A percentile compares a stretch with the other conserved stretches of the same genome.
Evolutionary conservation across 2,113 vertebrate species (phyloP).

Genomic region (Petromus typicus): DNA sequence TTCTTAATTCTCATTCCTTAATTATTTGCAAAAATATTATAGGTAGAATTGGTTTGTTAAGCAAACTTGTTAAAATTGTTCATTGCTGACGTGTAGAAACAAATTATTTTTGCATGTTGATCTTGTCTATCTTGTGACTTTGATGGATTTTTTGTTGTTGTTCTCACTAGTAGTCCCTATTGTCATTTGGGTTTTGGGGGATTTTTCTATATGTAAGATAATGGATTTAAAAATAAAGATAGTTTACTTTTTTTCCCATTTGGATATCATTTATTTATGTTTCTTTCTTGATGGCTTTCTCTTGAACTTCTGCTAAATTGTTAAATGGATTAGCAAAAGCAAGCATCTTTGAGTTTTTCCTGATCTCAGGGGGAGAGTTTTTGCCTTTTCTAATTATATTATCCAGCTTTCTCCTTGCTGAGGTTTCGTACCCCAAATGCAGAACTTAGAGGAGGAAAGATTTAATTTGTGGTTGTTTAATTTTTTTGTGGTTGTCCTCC

Average conservation of each 20-base stretch:
- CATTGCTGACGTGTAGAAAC: not conserved
- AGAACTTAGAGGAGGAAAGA: not conserved
- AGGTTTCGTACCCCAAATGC: not conserved
- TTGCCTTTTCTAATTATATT: not conserved
- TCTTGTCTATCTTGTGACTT: not conserved
- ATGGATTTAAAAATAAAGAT: not conserved
- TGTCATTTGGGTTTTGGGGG: not conserved
- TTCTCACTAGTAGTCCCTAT: not conserved
- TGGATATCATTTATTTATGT: not conserved
- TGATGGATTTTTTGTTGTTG: not conserved
- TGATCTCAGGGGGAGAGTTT: not conserved
- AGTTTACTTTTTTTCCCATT: not conserved
- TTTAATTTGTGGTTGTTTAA: not conserved
- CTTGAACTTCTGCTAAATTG: not conserved
- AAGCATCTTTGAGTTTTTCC: not conserved
- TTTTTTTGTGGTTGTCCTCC: not conserved
- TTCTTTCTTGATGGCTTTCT: not conserved
- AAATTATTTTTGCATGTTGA: not conserved
- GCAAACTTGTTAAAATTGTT: not conserved
- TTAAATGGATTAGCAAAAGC: not conserved
- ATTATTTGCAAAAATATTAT: not conserved
- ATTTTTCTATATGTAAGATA: not conserved
- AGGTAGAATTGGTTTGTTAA: not conserved
- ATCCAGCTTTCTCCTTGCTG: not conserved
- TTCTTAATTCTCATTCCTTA: no score